These are phyloP conservation scores for Archips xylosteana DNA, from an alignment of 2,888 invertebrate species.

Conservation along the genomic window DNA sequence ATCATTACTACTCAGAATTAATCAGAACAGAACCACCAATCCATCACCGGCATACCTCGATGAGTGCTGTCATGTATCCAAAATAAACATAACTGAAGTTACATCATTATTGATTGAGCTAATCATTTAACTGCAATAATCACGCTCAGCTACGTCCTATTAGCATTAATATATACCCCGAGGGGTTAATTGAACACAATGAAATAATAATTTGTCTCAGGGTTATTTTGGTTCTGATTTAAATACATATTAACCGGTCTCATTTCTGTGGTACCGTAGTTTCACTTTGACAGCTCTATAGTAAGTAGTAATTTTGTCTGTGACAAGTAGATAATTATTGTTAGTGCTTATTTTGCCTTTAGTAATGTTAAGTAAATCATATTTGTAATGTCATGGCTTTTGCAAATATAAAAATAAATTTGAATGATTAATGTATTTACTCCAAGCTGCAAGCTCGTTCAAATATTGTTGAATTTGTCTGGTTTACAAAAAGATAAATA, in stretches of 20 bases:
- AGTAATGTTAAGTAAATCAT: not conserved
- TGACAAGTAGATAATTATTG: constrained; percentile 26
- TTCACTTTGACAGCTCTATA: constrained; percentile 30
- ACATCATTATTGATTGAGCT: constrained; percentile 18
- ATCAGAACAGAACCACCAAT: not conserved
- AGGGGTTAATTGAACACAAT: constrained; percentile 21
- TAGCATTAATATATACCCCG: constrained; percentile 29
- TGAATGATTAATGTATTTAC: too few relatives aligned
- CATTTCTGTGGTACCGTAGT: constrained; percentile 19
- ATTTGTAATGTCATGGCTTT: not conserved
- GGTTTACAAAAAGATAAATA: too few relatives aligned
- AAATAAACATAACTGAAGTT: not conserved
- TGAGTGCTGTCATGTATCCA: constrained; percentile 18
- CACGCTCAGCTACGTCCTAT: constrained; percentile 27
- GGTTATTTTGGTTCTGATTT: constrained; percentile 32
- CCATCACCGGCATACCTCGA: constrained; percentile 5
- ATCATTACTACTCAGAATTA: not conserved
- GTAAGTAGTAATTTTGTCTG: constrained; percentile 24
- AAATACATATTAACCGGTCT: constrained; percentile 25
- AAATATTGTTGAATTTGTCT: not conserved
- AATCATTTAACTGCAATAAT: constrained; percentile 29
- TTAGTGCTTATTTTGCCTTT: constrained; percentile 5
- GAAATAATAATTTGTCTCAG: constrained; percentile 30
- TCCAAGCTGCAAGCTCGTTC: too few relatives aligned
- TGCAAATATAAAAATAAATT: too few relatives aligned